A percentile compares a stretch with the other conserved stretches of the same genome.
Evolutionary conservation across 2,113 vertebrate species (phyloP).

Genomic region (Xiphophorus maculatus): DNA sequence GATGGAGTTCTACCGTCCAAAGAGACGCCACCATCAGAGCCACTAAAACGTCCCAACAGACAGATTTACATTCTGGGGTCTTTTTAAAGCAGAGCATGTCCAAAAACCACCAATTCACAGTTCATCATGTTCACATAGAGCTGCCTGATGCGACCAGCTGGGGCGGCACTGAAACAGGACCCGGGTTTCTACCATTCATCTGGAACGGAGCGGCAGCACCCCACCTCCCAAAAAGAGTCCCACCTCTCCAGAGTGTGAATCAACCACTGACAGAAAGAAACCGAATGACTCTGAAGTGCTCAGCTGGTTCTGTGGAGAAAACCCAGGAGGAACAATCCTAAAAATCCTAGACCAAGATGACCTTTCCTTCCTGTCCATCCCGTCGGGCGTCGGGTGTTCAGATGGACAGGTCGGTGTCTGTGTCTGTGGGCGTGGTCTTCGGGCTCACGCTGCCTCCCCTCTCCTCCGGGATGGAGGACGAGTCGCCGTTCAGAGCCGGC

Average conservation of each 20-base stretch:
- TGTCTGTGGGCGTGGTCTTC: constrained; percentile 68
- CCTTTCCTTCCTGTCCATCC: background rate
- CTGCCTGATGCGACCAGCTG: constrained; percentile 2
- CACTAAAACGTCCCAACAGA: background rate
- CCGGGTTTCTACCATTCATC: background rate
- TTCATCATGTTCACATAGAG: background rate
- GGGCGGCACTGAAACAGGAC: background rate
- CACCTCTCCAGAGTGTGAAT: constrained; percentile 5
- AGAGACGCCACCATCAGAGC: background rate
- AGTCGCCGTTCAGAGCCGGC: constrained; percentile 52
- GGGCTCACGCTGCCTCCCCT: constrained; percentile 35
- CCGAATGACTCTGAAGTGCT: constrained; percentile 22
- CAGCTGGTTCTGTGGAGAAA: constrained; percentile 16
- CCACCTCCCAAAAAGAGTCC: background rate
- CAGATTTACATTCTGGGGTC: constrained; percentile 18
- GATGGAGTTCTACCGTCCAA: background rate
- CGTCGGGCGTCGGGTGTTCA: background rate
- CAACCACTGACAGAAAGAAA: constrained; percentile 3
- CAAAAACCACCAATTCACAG: constrained; percentile 19
- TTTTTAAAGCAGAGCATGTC: background rate
- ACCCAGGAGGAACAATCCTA: background rate
- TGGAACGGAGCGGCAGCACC: no score
- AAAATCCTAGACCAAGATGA: background rate
- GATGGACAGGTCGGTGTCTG: constrained; percentile 72
- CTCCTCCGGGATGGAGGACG: constrained; percentile 67